phyloP scores from a whole-genome alignment of 2,113 vertebrate genomes.

The Pygoscelis adeliae region DNA sequence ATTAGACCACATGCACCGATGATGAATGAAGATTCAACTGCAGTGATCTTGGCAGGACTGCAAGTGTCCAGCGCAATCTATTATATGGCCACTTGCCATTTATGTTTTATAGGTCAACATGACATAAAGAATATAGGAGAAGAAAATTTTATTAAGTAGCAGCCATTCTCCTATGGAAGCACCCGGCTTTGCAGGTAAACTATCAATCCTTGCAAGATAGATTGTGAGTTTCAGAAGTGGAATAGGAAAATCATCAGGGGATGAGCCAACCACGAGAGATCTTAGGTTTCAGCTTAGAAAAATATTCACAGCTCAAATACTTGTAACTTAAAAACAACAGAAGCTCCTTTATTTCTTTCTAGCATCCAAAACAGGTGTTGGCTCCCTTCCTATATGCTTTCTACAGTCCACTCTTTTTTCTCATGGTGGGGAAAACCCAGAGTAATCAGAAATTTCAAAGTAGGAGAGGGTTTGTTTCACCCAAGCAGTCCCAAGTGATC shows the following conservation, averaged over 20 bases:
- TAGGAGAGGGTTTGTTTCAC: not conserved
- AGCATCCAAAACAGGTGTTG: not conserved
- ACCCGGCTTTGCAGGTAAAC: not conserved
- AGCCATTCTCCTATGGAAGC: not conserved
- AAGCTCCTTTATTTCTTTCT: not conserved
- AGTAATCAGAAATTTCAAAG: not conserved
- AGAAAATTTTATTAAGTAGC: not conserved
- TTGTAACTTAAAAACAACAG: not conserved
- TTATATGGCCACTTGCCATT: not conserved
- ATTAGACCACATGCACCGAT: not conserved
- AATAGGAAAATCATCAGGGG: not conserved
- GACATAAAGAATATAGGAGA: not conserved
- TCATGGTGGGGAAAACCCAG: not conserved
- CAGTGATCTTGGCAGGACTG: not conserved
- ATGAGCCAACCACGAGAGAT: not conserved
- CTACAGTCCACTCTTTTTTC: not conserved
- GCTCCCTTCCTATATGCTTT: not conserved
- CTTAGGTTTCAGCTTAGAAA: not conserved
- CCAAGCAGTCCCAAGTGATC: not conserved
- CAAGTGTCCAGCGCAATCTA: not conserved
- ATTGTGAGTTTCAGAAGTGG: not conserved
- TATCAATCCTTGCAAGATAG: not conserved
- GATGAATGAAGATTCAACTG: not conserved
- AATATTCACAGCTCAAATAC: not conserved
- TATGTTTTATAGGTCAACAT: not conserved